phyloP scores from a whole-genome alignment of 30 jellyfish, hydroid and myxozoan genomes.

The Catostylus mosaicus region DNA sequence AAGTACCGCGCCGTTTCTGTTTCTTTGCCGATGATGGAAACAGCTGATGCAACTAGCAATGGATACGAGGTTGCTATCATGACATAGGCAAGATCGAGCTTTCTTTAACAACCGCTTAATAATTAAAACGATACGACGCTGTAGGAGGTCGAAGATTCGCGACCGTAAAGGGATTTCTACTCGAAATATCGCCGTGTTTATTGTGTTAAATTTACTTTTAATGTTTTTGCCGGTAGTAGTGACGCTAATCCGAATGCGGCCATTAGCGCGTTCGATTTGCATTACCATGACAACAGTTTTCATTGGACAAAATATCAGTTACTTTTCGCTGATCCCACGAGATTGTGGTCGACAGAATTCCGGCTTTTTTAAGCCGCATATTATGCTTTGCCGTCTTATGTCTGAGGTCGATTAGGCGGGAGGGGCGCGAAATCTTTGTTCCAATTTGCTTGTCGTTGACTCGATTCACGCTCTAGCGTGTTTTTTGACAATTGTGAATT shows the following conservation, averaged over 20 bases:
- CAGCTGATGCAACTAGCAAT: slow-evolving; percentile 36
- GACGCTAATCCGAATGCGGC: slow-evolving; percentile 65
- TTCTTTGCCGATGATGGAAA: not conserved
- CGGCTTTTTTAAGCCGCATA: slow-evolving; percentile 38
- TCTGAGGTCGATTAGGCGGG: slow-evolving; percentile 46
- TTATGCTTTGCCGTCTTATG: slow-evolving; percentile 21
- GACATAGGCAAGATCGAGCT: slow-evolving; percentile 35
- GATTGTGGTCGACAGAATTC: slow-evolving; percentile 64
- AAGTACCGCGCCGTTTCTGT: slow-evolving; percentile 30
- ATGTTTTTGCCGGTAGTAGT: slow-evolving; percentile 63
- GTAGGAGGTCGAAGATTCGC: slow-evolving; percentile 81
- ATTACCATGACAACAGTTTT: slow-evolving; percentile 56
- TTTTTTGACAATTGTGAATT: not conserved
- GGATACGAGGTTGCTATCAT: slow-evolving; percentile 40
- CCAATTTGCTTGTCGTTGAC: slow-evolving; percentile 25
- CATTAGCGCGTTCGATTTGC: slow-evolving; percentile 44
- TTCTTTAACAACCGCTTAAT: slow-evolving; percentile 30
- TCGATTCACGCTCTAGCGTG: slow-evolving; percentile 3
- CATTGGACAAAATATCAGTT: slow-evolving; percentile 64
- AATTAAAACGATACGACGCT: slow-evolving; percentile 61
- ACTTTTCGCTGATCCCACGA: slow-evolving; percentile 54
- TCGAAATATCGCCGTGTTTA: slow-evolving; percentile 41
- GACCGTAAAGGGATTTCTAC: slow-evolving; percentile 34
- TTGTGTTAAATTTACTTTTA: slow-evolving; percentile 52
- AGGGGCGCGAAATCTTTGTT: slow-evolving; percentile 43